Conservation (phyloP, 2,113 vertebrate genomes). For the Ranitomeya imitator region DNA sequence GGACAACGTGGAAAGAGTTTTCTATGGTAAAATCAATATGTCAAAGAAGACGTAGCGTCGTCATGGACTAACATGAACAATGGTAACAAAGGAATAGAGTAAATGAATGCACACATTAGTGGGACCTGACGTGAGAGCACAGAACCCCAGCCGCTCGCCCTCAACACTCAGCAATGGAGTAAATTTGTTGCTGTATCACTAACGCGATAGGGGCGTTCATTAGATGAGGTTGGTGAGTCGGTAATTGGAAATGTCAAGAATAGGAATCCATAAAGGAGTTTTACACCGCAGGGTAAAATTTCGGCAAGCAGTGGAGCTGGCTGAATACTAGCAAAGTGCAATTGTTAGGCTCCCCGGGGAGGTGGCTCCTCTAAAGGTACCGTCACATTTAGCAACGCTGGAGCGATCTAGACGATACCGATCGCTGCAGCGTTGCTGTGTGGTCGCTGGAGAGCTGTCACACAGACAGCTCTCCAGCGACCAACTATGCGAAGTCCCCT, state of each 20-base stretch:
- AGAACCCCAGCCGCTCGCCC: not conserved
- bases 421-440: too few relatives aligned
- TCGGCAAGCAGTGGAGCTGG: too few relatives aligned
- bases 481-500: too few relatives aligned
- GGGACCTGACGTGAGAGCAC: not conserved
- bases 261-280: not conserved
- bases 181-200: not conserved
- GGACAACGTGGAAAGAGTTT: not conserved
- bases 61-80: not conserved
- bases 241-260: not conserved
- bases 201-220: not conserved
- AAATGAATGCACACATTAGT: slow-evolving; percentile 16
- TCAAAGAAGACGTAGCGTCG: not conserved
- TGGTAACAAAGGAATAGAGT: not conserved
- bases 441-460: too few relatives aligned
- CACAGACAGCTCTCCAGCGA: too few relatives aligned
- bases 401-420: too few relatives aligned
- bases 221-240: not conserved
- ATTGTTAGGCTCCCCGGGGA: too few relatives aligned
- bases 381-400: too few relatives aligned
- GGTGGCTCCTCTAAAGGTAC: too few relatives aligned
- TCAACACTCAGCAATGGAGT: not conserved
- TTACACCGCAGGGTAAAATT: too few relatives aligned
- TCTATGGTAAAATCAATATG: slow-evolving; percentile 35
- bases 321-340: too few relatives aligned